Evolutionary conservation across 2,888 invertebrate genomes (phyloP).

Genomic region (Alviniconcha strummeri): DNA sequence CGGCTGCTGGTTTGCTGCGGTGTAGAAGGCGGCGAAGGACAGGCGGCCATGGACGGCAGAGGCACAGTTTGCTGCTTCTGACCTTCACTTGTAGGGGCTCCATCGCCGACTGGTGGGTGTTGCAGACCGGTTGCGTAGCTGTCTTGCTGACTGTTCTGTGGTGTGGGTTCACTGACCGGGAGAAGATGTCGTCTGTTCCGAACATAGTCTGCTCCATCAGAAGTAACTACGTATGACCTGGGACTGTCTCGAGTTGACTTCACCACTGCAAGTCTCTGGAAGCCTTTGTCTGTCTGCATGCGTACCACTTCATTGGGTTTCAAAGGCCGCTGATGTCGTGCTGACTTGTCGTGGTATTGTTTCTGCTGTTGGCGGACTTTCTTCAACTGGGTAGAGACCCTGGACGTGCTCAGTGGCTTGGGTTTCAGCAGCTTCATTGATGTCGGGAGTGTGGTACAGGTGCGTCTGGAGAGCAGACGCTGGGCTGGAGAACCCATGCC

Average conservation of each 20-base stretch:
- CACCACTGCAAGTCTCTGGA: neutral
- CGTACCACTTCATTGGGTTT: neutral
- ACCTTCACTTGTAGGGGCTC: no score
- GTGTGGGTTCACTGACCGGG: neutral
- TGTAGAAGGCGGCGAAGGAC: no score
- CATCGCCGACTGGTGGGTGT: no score
- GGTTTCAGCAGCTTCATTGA: neutral
- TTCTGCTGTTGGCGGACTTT: no score
- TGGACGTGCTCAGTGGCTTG: neutral
- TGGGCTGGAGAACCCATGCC: neutral
- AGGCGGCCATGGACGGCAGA: no score
- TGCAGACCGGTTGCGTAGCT: no score
- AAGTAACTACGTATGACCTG: neutral
- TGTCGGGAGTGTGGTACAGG: neutral
- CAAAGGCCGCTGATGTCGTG: no score
- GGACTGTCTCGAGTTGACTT: neutral
- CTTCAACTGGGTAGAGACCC: neutral
- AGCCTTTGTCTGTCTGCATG: slow-evolving; percentile 7
- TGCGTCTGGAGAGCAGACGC: neutral
- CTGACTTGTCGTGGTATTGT: neutral
- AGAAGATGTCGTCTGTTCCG: neutral
- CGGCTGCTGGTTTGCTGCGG: no score
- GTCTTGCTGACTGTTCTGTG: no score
- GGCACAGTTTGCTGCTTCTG: no score
- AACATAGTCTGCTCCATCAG: neutral